Evolutionary conservation across 1,140 invertebrate genomes (phyloP).

Genomic region (Neelides sp.): DNA sequence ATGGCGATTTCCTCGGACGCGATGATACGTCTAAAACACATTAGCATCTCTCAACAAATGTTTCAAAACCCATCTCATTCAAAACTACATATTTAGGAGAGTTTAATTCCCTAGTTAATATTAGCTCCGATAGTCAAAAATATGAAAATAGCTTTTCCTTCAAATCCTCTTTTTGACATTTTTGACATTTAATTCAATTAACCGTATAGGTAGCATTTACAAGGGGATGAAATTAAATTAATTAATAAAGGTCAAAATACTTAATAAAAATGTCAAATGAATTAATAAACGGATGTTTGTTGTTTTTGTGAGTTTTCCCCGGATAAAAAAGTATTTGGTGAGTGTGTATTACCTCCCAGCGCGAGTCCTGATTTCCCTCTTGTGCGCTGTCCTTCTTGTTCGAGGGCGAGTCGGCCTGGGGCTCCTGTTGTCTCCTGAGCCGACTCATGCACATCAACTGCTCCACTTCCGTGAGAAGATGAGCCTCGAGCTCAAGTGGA

Average conservation of each 20-base stretch:
- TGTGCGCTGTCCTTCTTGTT: constrained; percentile 40
- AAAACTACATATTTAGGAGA: too few species aligned
- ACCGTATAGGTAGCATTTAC: too few species aligned
- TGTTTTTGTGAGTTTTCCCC: background rate
- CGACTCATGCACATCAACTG: constrained; percentile 52
- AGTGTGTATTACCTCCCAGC: constrained; percentile 64
- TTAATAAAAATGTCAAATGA: background rate
- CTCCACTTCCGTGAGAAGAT: constrained; percentile 61
- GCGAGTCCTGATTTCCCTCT: constrained; percentile 52
- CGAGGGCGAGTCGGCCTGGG: constrained; percentile 40
- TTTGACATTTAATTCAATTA: too few species aligned
- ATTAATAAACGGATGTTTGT: constrained; percentile 7
- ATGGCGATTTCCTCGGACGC: constrained; percentile 66
- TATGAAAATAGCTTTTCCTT: too few species aligned
- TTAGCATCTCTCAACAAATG: constrained; percentile 12
- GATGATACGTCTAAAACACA: constrained; percentile 54
- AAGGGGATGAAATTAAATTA: background rate
- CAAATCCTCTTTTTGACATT: too few species aligned
- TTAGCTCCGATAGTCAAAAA: background rate
- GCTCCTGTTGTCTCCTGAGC: constrained; percentile 36
- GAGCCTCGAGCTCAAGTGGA: constrained; percentile 56
- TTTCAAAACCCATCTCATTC: too few species aligned
- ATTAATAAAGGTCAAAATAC: background rate
- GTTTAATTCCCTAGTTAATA: too few species aligned
- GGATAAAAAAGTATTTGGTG: background rate